Evolutionary conservation across 2,113 vertebrate genomes (phyloP).

Genomic region (Ascaphus truei): DNA sequence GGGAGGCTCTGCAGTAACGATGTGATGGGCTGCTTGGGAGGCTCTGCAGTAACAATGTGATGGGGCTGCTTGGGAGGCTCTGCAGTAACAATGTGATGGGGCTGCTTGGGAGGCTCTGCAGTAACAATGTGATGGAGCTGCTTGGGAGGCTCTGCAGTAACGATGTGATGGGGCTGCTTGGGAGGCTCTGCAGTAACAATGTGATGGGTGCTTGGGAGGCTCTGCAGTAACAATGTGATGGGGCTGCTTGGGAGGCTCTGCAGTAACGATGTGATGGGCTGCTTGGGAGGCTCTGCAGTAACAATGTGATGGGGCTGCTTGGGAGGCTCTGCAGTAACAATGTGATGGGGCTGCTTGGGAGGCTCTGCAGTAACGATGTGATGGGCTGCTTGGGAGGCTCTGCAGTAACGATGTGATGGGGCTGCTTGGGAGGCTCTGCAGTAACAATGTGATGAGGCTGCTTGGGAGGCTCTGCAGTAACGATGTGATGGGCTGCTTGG

Average conservation of each 20-base stretch:
- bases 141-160: too few relatives aligned
- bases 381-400: too few relatives aligned
- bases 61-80: too few relatives aligned
- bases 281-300: conserved; percentile 1
- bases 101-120: conserved; percentile 4
- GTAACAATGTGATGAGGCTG: not conserved
- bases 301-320: not conserved
- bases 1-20: conserved; percentile 15
- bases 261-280: not conserved
- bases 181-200: not conserved
- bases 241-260: too few relatives aligned
- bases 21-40: conserved; percentile 1
- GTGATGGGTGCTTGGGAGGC: conserved; percentile 1
- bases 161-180: too few relatives aligned
- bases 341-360: conserved; percentile 3
- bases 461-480: too few relatives aligned
- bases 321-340: conserved; percentile 18
- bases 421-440: conserved; percentile 4
- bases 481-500: too few relatives aligned
- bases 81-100: conserved; percentile 3
- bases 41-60: not conserved
- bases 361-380: not conserved
- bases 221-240: not conserved
- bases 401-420: conserved; percentile 1
- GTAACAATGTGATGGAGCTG: not conserved